A percentile compares a stretch with the other conserved stretches of the same genome.
These are phyloP conservation scores for Orchesella cincta DNA, from an alignment of 1,140 invertebrate species.

Conservation along the genomic window DNA sequence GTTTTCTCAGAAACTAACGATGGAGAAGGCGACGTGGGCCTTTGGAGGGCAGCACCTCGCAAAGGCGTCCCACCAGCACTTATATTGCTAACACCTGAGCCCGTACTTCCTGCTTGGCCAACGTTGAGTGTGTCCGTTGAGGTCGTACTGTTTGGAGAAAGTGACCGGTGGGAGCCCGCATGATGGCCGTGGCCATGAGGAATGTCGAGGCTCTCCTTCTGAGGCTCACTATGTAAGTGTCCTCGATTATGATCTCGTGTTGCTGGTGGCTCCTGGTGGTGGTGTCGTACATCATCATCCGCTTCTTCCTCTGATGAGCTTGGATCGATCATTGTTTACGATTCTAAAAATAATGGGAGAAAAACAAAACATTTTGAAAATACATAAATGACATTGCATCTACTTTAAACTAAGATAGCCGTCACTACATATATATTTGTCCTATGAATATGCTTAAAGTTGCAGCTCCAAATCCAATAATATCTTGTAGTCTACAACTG, in stretches of 20 bases:
- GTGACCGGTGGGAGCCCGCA: slow-evolving; percentile 25
- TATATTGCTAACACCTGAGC: slow-evolving; percentile 25
- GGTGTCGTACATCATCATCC: slow-evolving; percentile 82
- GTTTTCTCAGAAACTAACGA: slow-evolving; percentile 77
- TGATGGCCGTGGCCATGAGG: slow-evolving; percentile 24
- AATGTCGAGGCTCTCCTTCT: slow-evolving; percentile 27
- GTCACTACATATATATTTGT: too few species aligned
- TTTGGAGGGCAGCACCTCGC: slow-evolving; percentile 64
- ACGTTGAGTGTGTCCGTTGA: slow-evolving; percentile 43
- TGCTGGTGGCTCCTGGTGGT: slow-evolving; percentile 57
- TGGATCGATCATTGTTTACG: slow-evolving; percentile 74
- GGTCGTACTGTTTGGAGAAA: slow-evolving; percentile 38
- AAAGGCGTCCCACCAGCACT: slow-evolving; percentile 53
- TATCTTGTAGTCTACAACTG: too few species aligned
- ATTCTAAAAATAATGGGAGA: background rate
- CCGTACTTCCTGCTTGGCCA: slow-evolving; percentile 29
- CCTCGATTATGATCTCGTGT: slow-evolving; percentile 51
- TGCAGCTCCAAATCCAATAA: too few species aligned
- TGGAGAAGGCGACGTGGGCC: slow-evolving; percentile 79
- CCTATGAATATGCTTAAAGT: too few species aligned
- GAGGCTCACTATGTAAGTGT: slow-evolving; percentile 43
- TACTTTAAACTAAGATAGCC: too few species aligned
- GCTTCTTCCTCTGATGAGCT: slow-evolving; percentile 85
- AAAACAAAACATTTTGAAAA: too few species aligned
- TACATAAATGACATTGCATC: too few species aligned